These are phyloP conservation scores for Eupithecia pulchellata DNA, from an alignment of 2,888 invertebrate genomes.

Conservation along the genomic window DNA sequence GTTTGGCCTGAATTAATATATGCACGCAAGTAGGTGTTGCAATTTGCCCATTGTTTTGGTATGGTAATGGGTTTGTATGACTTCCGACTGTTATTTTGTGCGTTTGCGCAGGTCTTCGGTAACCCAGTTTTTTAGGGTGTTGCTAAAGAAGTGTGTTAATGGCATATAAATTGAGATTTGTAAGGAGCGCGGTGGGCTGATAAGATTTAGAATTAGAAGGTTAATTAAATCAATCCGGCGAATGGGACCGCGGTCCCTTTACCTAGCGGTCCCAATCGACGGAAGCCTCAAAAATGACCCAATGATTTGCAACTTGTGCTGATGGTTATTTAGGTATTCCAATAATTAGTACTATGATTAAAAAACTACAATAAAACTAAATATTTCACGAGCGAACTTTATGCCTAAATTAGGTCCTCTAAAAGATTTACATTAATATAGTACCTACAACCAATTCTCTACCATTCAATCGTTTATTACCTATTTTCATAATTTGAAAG, in stretches of 20 bases:
- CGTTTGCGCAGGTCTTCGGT: conserved; percentile 26
- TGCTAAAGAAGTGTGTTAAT: not conserved
- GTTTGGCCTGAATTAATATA: conserved; percentile 60
- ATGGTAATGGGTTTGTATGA: conserved; percentile 49
- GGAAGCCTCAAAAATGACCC: no score
- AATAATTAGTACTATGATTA: not conserved
- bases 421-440: no score
- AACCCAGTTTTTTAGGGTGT: conserved; percentile 25
- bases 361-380: not conserved
- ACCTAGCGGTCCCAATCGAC: no score
- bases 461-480: no score
- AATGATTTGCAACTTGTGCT: not conserved
- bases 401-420: no score
- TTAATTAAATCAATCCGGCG: no score
- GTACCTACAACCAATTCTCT: not conserved
- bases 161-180: not conserved
- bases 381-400: not conserved
- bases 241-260: no score
- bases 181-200: not conserved
- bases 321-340: not conserved
- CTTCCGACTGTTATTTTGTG: conserved; percentile 47
- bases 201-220: not conserved
- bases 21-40: conserved; percentile 55
- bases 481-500: no score
- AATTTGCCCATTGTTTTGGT: conserved; percentile 57